Base-by-base conservation (phyloP, 2,888 invertebrate species). In the Synanthedon andrenaeformis region DNA sequence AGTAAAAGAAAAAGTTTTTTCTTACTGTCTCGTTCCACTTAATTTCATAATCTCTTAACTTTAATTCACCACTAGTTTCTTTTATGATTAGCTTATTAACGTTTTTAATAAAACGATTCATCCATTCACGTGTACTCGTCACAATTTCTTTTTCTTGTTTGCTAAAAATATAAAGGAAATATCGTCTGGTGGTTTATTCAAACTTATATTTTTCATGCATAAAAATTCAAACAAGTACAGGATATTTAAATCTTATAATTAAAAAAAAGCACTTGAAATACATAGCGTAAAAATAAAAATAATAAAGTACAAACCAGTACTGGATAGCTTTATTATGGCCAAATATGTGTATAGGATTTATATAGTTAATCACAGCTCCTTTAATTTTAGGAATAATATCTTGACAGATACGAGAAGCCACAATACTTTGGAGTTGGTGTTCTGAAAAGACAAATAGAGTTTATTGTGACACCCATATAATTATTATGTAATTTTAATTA, bases 311-410 rank as follows among this genome's bases (percentile, higher is more conserved):
- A 28, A 28, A 28, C 28, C 28, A 28, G 6, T 28, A 28, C 6
- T 28, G 6, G 5, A 28, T 6, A 28, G 6, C 5, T 28, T n/a
- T n/a, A n/a, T 28, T 28, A 1, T 1, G 6, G 28, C 28, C n/a
- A n/a, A 42, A 41, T 13, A 49, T 2, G 13, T 12, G n/a, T n/a
- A 2, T 62, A 1, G 74, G 75, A 56, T 84, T 83, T 10, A 81
- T 54, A 28, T 59, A 64, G 48, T 65, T 70, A 42, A 69, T 72
- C 50, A 80, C 50, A 0, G 69, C 61, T 0, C 69, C 70, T 54
- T 79, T 76, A 45, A 83, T 48, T 53, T 76, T 80, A 0, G 72
- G 63, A 48, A 67, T 45, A 49, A 82, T 42, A 28, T 79, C 78
- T 1, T 58, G 62, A 4, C 57, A 54, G 42, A 84, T 35, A 0